phyloP scores from a whole-genome alignment of 2,113 vertebrate genomes.

The Halichoeres trimaculatus region DNA sequence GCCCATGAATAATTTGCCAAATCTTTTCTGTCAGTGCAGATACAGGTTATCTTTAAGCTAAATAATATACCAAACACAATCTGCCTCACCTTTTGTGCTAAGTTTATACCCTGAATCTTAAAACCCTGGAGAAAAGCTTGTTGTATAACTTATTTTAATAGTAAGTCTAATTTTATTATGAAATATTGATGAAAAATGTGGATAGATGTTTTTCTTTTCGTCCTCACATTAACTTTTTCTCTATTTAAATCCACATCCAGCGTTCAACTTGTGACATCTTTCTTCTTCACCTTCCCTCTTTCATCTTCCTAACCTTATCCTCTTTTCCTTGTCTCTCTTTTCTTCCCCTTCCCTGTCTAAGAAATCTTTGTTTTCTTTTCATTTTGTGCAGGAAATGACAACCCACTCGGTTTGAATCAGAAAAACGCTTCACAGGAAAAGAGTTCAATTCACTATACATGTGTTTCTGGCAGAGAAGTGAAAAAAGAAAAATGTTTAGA shows the following conservation, averaged over 20 bases:
- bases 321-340: constrained; percentile 6
- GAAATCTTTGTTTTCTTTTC: constrained; percentile 62
- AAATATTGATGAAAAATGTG: too few relatives aligned
- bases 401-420: constrained; percentile 49
- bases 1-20: too few relatives aligned
- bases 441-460: background rate
- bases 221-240: background rate
- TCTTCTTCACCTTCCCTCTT: background rate
- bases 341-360: constrained; percentile 17
- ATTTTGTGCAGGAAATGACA: constrained; percentile 69
- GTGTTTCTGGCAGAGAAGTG: constrained; percentile 15
- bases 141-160: too few relatives aligned
- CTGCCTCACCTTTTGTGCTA: too few relatives aligned
- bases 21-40: too few relatives aligned
- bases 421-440: constrained; percentile 56
- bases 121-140: too few relatives aligned
- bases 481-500: constrained; percentile 14
- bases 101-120: too few relatives aligned
- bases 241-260: background rate
- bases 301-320: background rate
- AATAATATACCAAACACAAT: too few relatives aligned
- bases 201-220: background rate
- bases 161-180: too few relatives aligned
- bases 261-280: background rate
- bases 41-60: too few relatives aligned